phyloP scores from a whole-genome alignment of 2,113 vertebrate genomes.

The Pseudopipra pipra region DNA sequence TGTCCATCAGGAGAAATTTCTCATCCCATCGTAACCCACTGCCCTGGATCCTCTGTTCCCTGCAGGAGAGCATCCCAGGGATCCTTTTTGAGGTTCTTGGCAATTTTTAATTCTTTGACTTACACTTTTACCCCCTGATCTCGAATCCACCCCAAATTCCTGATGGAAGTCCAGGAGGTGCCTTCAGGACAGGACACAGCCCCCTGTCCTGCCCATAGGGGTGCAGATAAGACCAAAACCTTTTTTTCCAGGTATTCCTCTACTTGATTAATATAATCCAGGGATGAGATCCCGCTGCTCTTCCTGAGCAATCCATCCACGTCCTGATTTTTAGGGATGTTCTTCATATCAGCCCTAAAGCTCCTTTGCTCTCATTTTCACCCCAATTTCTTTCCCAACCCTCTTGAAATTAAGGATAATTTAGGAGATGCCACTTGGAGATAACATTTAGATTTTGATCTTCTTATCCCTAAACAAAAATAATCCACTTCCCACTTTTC shows the following conservation, averaged over 20 bases:
- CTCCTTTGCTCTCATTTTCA: not conserved
- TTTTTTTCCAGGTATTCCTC: not conserved
- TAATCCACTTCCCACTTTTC: not conserved
- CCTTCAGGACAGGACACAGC: not conserved
- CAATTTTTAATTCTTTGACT: not conserved
- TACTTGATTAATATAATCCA: not conserved
- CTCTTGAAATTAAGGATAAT: not conserved
- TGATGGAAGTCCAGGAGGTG: not conserved
- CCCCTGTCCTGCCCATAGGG: not conserved
- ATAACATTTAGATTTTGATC: not conserved
- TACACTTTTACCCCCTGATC: not conserved
- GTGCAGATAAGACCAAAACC: not conserved
- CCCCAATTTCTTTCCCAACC: not conserved
- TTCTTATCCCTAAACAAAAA: not conserved
- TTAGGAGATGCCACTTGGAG: not conserved
- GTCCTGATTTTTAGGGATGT: not conserved
- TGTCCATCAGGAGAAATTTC: not conserved
- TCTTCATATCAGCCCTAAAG: not conserved
- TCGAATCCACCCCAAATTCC: not conserved
- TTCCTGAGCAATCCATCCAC: not conserved
- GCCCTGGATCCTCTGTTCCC: not conserved
- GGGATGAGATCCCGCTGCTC: not conserved
- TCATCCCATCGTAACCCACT: not conserved
- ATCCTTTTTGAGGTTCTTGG: not conserved
- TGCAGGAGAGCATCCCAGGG: not conserved